phyloP scores from a whole-genome alignment of 2,113 vertebrate species.

The Onychostruthus taczanowskii region DNA sequence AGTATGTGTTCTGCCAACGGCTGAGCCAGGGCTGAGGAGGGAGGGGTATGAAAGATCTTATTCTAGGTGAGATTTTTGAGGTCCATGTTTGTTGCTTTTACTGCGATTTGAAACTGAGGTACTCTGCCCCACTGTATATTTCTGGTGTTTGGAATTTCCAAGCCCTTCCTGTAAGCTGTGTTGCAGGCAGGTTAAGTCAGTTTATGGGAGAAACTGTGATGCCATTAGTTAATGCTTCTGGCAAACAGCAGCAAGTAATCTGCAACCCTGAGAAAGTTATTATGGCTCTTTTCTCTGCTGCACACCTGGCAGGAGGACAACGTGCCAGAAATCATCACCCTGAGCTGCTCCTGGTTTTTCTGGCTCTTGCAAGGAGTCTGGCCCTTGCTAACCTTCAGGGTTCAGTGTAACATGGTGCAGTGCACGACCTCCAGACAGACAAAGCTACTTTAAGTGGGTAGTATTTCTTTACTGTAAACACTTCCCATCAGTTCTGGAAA shows the following conservation, averaged over 20 bases:
- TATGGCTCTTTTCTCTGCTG: neutral
- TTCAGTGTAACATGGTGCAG: neutral
- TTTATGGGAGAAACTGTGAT: neutral
- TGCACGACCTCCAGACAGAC: neutral
- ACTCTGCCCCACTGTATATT: neutral
- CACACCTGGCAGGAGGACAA: slow-evolving; percentile 10
- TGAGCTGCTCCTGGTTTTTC: neutral
- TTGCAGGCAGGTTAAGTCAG: neutral
- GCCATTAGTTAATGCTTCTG: neutral
- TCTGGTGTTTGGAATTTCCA: neutral
- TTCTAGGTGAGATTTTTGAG: neutral
- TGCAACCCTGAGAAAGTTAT: neutral
- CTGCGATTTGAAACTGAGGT: neutral
- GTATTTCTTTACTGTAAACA: neutral
- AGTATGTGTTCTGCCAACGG: fast-evolving
- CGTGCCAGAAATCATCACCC: neutral
- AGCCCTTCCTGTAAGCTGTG: neutral
- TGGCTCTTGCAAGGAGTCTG: neutral
- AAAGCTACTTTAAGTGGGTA: neutral
- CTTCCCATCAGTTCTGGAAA: neutral
- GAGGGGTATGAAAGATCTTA: neutral
- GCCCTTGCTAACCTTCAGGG: neutral
- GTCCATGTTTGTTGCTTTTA: neutral
- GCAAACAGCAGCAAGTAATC: neutral
- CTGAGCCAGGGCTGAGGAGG: neutral